phyloP scores from a whole-genome alignment of 2,113 vertebrate species.

The Rattus rattus region DNA sequence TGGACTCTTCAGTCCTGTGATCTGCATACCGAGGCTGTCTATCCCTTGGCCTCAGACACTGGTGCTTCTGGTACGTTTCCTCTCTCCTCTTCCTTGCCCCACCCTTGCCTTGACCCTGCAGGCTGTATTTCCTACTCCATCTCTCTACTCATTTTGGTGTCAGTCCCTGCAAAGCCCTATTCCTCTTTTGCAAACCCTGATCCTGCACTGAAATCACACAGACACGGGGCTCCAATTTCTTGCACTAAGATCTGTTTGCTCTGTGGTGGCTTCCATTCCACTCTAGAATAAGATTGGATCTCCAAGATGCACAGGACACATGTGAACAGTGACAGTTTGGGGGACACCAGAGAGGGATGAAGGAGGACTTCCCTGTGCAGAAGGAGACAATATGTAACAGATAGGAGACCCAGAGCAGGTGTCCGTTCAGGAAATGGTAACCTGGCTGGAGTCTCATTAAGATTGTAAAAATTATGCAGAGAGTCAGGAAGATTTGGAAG shows the following conservation, averaged over 20 bases:
- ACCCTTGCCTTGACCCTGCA: neutral
- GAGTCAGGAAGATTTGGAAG: neutral
- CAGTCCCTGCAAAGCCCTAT: neutral
- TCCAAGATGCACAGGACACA: neutral
- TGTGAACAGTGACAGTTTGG: fast-evolving
- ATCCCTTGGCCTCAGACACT: neutral
- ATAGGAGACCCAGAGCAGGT: neutral
- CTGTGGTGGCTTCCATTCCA: neutral
- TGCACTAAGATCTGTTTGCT: neutral
- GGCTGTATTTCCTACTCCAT: neutral
- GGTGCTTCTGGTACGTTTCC: neutral
- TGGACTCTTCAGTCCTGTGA: neutral
- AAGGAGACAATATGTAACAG: neutral
- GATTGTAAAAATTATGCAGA: fast-evolving
- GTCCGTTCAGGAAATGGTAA: no score
- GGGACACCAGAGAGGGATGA: neutral
- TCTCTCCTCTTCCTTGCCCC: neutral
- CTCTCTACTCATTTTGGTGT: neutral
- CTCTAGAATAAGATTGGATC: neutral
- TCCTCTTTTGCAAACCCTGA: neutral
- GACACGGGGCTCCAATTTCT: fast-evolving
- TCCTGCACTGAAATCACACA: neutral
- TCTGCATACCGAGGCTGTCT: neutral
- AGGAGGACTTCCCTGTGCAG: neutral
- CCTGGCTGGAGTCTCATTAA: neutral